Conservation (phyloP, 2,113 vertebrate species). For the Dasyprocta punctata region DNA sequence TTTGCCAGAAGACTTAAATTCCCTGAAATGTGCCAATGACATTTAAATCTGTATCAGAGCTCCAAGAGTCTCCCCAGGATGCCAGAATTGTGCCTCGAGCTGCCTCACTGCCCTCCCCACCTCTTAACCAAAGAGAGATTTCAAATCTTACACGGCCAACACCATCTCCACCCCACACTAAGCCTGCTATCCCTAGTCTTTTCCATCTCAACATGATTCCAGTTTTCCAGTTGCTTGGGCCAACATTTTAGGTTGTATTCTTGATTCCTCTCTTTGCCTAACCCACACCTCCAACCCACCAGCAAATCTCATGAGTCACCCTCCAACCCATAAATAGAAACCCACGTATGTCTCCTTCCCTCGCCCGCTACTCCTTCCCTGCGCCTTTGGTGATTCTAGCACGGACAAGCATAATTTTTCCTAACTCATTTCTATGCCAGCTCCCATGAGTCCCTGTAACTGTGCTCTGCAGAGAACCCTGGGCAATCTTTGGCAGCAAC, state of each 20-base stretch:
- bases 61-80: not conserved
- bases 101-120: not conserved
- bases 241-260: not conserved
- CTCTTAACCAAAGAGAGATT: not conserved
- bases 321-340: not conserved
- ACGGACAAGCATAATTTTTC: accelerated
- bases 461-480: not conserved
- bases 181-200: not conserved
- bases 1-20: not conserved
- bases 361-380: not conserved
- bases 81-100: not conserved
- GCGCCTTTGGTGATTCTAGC: not conserved
- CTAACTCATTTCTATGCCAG: not conserved
- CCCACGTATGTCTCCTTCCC: accelerated
- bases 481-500: accelerated
- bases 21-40: not conserved
- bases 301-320: not conserved
- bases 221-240: not conserved
- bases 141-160: not conserved
- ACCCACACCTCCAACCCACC: not conserved
- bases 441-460: accelerated
- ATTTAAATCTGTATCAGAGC: accelerated
- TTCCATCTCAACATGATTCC: not conserved
- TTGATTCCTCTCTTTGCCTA: not conserved
- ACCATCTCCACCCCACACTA: not conserved